Base-by-base conservation (phyloP, 2,113 vertebrate species). In the Riparia riparia region DNA sequence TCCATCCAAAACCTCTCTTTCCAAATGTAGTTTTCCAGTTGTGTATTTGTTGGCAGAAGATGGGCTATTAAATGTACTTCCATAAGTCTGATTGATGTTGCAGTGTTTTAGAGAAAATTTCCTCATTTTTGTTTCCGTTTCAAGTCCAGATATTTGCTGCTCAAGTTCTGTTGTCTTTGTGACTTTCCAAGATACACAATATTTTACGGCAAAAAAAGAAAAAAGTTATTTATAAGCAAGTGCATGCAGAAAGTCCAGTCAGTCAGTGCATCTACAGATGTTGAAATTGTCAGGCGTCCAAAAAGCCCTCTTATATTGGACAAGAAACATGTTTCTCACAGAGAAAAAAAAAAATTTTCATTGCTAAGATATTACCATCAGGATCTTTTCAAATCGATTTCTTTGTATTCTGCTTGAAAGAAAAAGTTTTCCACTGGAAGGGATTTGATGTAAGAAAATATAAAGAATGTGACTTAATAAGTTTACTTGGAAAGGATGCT, bases 201-300 rank as follows among this genome's bases (percentile, higher is more conserved):
- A 58, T 72, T 89, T 93, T 79, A 86, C 41, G 81, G 47, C 5
- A 53, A 34, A 50, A 37, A 15, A 37, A 10, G 14, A 32, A 57
- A 72, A 14, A 51, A 13, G n/a, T 71, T 70, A 39, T 71, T 95
- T 91, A n/a, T 81, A 93, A 95, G 82, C 81, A 96, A 96, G 91
- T 81, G 91, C 50, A 72, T 42, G 25, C 58, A 70, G 65, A 69
- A 58, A 53, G 37, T 50, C 41, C 37, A 50, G 69, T 45, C 77
- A 95, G 85, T 56, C 86, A 76, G 76, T 85, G 83, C 76, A 94
- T 80, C 89, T 68, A 78, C 89, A 95, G 66, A 89, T 95, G 80
- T 39, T 93, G 79, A 88, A 93, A 68, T 78, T 94, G 95, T 92
- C 90, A 94, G 60, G n/a, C n/a, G 69, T 94, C 93, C 95, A 95